Evolutionary conservation across 1,140 invertebrate genomes (phyloP), one percentile per base, ranked within the genome.

Genomic region (Drosophila yakuba): DNA sequence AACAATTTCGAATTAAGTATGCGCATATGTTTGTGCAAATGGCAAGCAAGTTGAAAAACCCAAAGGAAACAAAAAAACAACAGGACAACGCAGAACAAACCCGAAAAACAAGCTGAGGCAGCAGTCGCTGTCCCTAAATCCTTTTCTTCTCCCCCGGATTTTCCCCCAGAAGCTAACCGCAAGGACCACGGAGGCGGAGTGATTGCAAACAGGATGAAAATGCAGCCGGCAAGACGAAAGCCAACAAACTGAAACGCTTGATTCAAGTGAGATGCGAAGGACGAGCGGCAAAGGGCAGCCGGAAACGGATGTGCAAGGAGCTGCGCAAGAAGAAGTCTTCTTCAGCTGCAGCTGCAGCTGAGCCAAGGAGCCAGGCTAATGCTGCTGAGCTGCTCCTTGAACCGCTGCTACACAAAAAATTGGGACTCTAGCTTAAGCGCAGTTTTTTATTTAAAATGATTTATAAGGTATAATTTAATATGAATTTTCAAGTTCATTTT

Each of bases 1-100:
- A 83, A 89, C 76, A 89, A 88, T 83, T 88, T 62, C 59, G 64
- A 80, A 79, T 88, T 88, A 89, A 54, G 82, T 83, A 88, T 88
- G 83, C 79, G 79, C 83, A 86, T 86, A 86, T 88, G 83, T 86
- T 86, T 88, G 72, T 72, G 74, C 61, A 72, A 75, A 79, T 84
- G 66, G 55, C 76, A 80, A 75, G 78, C 67, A 84, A 61, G 44
- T 64, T 72, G 64, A 61, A 73, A 64, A 76, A 55, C 32, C 38
- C 35, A 57, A 52, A 44, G 44, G 14, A 39, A 32, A 54, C 28
- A 52, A 57, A 43, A 48, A 75, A 35, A 12, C 12, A 36, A 35
- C 17, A 79, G 15, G 47, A 66, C 25, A 62, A 28, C 57, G 50
- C 58, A 52, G 51, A 76, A 44, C 25, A 44, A 44, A 43, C 45